A percentile compares a stretch with the other conserved stretches of the same genome.
Conservation (phyloP, 2,888 invertebrate genomes). For the Drosophila suboccidentalis region DNA sequence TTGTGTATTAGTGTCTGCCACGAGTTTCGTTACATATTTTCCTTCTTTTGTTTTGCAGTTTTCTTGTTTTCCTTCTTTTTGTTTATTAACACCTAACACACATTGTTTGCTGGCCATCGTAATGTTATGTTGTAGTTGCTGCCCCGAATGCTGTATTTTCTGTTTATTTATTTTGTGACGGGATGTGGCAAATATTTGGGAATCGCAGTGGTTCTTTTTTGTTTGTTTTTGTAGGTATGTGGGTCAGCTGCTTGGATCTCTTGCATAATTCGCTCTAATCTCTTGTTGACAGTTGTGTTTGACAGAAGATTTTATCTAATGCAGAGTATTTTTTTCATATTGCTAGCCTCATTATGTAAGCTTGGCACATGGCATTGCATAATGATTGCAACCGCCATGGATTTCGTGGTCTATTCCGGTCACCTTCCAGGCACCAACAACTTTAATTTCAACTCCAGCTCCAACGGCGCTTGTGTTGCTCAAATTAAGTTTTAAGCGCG, state of each 20-base stretch:
- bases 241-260: constrained; percentile 24
- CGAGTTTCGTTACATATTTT: constrained; percentile 25
- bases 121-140: constrained; percentile 3
- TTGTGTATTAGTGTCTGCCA: constrained; percentile 29
- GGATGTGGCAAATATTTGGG: constrained; percentile 40
- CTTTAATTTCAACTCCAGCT: not conserved
- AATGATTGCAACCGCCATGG: constrained; percentile 39
- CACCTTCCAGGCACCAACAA: constrained; percentile 1
- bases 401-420: constrained; percentile 4
- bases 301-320: constrained; percentile 22
- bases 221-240: constrained; percentile 12
- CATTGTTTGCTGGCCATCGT: constrained; percentile 24
- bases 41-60: constrained; percentile 29
- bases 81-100: constrained; percentile 51
- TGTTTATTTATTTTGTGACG: constrained; percentile 33
- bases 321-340: constrained; percentile 38
- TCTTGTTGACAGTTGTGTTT: constrained; percentile 44
- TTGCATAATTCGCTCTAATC: constrained; percentile 39
- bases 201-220: constrained; percentile 17
- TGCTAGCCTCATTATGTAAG: constrained; percentile 52
- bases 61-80: constrained; percentile 12
- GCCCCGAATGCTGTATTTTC: constrained; percentile 3
- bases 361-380: constrained; percentile 62
- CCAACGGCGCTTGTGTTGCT: constrained; percentile 41
- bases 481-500: constrained; percentile 69